Evolutionary conservation across 1,140 invertebrate genomes (phyloP), one percentile per base, ranked within the genome.

Genomic region (Laupala kohalensis): DNA sequence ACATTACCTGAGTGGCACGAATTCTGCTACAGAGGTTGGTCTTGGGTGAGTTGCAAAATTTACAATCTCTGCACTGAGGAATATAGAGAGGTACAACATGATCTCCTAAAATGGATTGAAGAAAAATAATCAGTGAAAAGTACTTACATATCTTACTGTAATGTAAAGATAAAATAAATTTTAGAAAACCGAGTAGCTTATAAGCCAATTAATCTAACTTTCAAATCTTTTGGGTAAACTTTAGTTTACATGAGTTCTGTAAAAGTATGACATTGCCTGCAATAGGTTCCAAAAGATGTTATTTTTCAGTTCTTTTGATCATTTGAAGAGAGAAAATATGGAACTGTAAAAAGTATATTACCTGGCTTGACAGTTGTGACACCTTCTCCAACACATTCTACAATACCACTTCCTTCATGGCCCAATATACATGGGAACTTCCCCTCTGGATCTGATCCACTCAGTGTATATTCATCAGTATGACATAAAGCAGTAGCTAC

Each of bases 1-100:
- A 25, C 23, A 70, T 9, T 71, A 72, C 86, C 84, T 85, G 92
- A 64, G 92, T 93, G 4, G 84, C 71, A n/a, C 93, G 85, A 70
- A 99, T 96, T 83, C 95, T 97, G 76, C 92, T 88, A 78, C 98
- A 99, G 3, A 99, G 81, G 84, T 99, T 99, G 3, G 97, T 99
- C 81, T 98, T 99, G 0, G 90, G 87, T 73, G 90, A 96, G 73
- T 90, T 89, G 80, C 98, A 99, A 81, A 97, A 99, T 80, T 98
- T 97, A 82, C 98, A 99, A 6, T 95, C 89, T 63, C 90, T 86
- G 81, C 97, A 99, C 81, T 99, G 96, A 3, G 97, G 97, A 74
- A 97, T 92, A 77, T 98, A 99, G 26, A 97, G 80, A 6, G 97
- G 97, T 74, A 99, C 87, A 0, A 99, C 97, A 83, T 97, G 93